These are phyloP conservation scores for Eunapius fragilis DNA, from an alignment of 37 sponge, comb jelly and placozoan genomes.

Conservation along the genomic window DNA sequence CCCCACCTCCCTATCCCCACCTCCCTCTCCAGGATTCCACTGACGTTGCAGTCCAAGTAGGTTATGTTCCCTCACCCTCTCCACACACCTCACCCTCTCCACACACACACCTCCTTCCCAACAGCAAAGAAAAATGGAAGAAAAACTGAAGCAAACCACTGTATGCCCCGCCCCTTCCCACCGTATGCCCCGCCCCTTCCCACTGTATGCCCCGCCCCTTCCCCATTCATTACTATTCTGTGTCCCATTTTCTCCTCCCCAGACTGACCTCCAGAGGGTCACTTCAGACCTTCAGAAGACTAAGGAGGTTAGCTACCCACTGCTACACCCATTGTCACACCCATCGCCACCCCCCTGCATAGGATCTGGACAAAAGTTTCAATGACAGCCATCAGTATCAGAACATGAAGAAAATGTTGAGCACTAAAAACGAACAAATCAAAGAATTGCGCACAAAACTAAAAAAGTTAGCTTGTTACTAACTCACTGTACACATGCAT, in stretches of 20 bases:
- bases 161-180: no score
- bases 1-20: background rate
- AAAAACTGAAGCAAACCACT: no score
- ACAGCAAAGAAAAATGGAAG: no score
- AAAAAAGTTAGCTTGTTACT: conserved; percentile 33
- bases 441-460: conserved; percentile 82
- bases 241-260: no score
- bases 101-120: no score
- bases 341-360: background rate
- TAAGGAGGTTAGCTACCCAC: conserved; percentile 36
- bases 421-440: conserved; percentile 83
- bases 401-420: conserved; percentile 90
- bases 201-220: no score
- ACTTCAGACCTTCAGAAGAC: conserved; percentile 75
- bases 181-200: no score
- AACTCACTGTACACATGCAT: background rate
- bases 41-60: conserved; percentile 12
- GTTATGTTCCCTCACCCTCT: background rate
- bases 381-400: conserved; percentile 83
- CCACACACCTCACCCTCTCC: no score
- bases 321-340: background rate
- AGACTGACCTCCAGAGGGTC: conserved; percentile 59
- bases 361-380: conserved; percentile 92
- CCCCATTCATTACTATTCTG: no score
- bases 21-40: background rate